Base-by-base conservation (phyloP, 2,888 invertebrate species). In the Eristalis arbustorum region DNA sequence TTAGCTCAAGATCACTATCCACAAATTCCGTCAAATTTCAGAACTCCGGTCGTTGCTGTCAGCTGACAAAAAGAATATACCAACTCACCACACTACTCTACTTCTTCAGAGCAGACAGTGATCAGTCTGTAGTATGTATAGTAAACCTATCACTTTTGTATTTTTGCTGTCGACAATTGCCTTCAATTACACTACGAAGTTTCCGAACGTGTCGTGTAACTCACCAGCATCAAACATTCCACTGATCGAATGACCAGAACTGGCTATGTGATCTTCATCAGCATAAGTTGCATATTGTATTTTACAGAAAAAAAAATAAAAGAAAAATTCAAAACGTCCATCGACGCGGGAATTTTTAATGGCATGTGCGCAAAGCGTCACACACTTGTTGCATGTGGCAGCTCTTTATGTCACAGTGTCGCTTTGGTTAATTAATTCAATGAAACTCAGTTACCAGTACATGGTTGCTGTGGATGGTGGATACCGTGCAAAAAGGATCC, bases 401-500 rank as follows among this genome's bases (percentile, higher is more conserved):
- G 42, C 34, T 80, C 42, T 73, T 72, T 18, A 59, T 85, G 69
- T 76, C 25, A 74, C 25, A 63, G 14, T 68, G 72, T 81, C 84
- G 77, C 84, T 61, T 59, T 72, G 68, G 23, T 80, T 85, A 85
- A 81, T 85, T 81, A 84, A 81, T 85, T 81, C 81, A 81, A 76
- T 73, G 73, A 81, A 72, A 81, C 72, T 73, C 76, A 22, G 84
- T 81, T 81, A 73, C 76, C 81, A 85, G 59, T 18, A 49, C n/a
- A n/a, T n/a, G n/a, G 49, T 49, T 18, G 49, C 3, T n/a, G 49
- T 49, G n/a, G n/a, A 18, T 49, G 49, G 49, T 49, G 49, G 49
- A 49, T n/a, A 49, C 18, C 49, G 49, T 49, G 49, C 57, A 34
- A 61, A 69, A 85, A 73, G 81, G 84, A 81, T 77, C 37, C 77